Conservation (phyloP, 2,797 vertebrate species). For the Remorina albescens region DNA sequence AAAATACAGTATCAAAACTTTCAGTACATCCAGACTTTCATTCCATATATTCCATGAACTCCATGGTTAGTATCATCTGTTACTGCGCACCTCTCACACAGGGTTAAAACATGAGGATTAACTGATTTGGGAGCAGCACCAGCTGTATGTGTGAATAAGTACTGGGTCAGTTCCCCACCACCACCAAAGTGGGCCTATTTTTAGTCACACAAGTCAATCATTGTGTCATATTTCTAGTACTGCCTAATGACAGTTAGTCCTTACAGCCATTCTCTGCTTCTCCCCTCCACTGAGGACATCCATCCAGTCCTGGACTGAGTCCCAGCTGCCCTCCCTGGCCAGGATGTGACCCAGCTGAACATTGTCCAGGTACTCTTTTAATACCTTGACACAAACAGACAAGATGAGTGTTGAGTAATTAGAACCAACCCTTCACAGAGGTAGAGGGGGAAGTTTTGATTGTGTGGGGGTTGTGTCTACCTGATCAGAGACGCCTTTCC, state of each 20-base stretch:
- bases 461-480: slow-evolving; percentile 56
- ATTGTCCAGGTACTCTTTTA: slow-evolving; percentile 96
- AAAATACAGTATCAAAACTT: no score
- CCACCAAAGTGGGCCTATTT: not conserved
- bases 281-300: slow-evolving; percentile 98
- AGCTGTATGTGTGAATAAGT: not conserved
- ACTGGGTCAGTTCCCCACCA: not conserved
- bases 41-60: no score
- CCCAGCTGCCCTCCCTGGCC: slow-evolving; percentile 95
- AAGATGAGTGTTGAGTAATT: not conserved
- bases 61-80: no score
- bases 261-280: slow-evolving; percentile 98
- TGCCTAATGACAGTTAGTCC: slow-evolving; percentile 42
- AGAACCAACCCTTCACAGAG: no score
- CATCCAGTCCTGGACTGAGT: slow-evolving; percentile 97
- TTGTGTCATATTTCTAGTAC: not conserved
- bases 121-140: not conserved
- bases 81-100: not conserved
- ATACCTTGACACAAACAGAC: slow-evolving; percentile 82
- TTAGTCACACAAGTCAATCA: not conserved
- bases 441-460: no score
- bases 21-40: no score
- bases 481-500: slow-evolving; percentile 94
- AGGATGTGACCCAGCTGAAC: slow-evolving; percentile 96
- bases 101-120: not conserved